phyloP scores from a whole-genome alignment of 2,888 invertebrate genomes.

The Pinctada fucata region DNA sequence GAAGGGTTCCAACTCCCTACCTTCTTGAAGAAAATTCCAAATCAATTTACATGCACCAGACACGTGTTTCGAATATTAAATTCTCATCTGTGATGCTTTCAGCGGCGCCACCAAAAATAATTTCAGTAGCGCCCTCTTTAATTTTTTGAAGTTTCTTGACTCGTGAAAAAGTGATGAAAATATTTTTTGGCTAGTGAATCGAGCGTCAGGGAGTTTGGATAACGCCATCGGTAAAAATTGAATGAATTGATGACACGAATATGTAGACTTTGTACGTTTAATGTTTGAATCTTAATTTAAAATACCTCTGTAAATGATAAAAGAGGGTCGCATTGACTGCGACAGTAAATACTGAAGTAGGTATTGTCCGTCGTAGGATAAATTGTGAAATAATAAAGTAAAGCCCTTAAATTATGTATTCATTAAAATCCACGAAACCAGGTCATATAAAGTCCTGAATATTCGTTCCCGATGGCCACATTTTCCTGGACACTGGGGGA shows the following conservation, averaged over 20 bases:
- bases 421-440: constrained; percentile 38
- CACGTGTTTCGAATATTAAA: too few species aligned
- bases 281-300: constrained; percentile 40
- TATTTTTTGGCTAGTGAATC: constrained; percentile 45
- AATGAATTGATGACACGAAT: constrained; percentile 47
- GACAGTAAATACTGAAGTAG: constrained; percentile 34
- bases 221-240: constrained; percentile 50
- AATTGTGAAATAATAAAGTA: constrained; percentile 34
- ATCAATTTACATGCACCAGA: too few species aligned
- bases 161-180: constrained; percentile 50
- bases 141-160: constrained; percentile 17
- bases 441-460: constrained; percentile 32
- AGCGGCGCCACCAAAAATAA: too few species aligned
- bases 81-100: too few species aligned
- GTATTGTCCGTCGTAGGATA: constrained; percentile 29
- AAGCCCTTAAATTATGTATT: constrained; percentile 29
- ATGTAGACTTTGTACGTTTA: constrained; percentile 38
- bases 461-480: constrained; percentile 38
- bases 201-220: constrained; percentile 40
- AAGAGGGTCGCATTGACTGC: constrained; percentile 27
- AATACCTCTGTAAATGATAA: constrained; percentile 33
- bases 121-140: too few species aligned
- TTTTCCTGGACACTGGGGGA: constrained; percentile 27
- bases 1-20: too few species aligned
- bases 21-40: too few species aligned